A percentile compares a stretch with the other conserved stretches of the same genome.
phyloP scores from a whole-genome alignment of 2,797 vertebrate species.

The Loriculus beryllinus region DNA sequence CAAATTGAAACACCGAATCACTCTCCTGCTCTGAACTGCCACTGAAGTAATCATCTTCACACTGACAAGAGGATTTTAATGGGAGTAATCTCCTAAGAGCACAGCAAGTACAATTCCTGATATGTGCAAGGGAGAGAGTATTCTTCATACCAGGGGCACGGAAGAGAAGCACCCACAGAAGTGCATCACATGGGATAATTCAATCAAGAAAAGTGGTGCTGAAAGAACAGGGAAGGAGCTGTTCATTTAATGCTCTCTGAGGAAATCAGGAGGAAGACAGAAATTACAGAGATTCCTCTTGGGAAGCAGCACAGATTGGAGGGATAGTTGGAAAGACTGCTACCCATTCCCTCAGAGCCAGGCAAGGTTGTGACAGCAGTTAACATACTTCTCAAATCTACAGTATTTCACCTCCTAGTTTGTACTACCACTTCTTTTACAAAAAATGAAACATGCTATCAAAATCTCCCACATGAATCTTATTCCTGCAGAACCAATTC shows the following conservation, averaged over 20 bases:
- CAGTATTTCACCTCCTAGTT: neutral
- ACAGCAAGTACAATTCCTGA: neutral
- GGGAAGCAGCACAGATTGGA: neutral
- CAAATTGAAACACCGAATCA: neutral
- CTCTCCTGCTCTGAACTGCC: neutral
- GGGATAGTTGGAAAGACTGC: neutral
- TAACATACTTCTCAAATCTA: neutral
- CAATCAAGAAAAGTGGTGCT: neutral
- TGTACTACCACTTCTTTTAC: neutral
- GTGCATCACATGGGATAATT: fast-evolving
- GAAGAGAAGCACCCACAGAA: neutral
- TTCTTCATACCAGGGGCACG: neutral
- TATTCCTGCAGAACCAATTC: neutral
- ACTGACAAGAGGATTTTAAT: neutral
- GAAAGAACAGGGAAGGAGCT: neutral
- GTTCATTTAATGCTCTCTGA: neutral
- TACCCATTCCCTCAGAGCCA: neutral
- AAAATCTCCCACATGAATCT: neutral
- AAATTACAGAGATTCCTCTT: neutral
- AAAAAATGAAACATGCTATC: neutral
- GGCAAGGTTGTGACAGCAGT: neutral
- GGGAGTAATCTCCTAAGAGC: neutral
- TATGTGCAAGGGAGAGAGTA: neutral
- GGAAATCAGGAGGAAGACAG: neutral
- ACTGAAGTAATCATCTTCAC: neutral